Base-by-base conservation (phyloP, 2,113 vertebrate genomes). In the Artemisiospiza belli region DNA sequence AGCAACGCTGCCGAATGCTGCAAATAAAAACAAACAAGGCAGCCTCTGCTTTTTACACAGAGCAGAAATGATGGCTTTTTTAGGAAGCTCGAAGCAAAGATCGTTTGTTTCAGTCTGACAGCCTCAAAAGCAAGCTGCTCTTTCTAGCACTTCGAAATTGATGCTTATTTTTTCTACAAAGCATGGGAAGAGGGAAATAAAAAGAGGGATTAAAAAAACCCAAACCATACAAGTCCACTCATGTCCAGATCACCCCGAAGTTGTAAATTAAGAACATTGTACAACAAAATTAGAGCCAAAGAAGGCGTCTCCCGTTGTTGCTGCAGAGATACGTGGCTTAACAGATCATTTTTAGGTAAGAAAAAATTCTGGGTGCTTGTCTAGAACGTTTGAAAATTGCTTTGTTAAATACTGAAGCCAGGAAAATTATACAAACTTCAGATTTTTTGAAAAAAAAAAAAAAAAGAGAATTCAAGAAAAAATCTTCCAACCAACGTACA, bases 21-120 rank as follows among this genome's bases (percentile, higher is more conserved):
- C 83, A 96, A 97, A 97, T 73, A 94, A 97, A 97, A 97, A 97
- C 95, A 97, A 97, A 97, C 96, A 97, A 89, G 68, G 43, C 72
- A 69, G 90, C 81, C 92, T 93, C 73, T 33, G 90, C 88, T 81
- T 86, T 92, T 89, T 19, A 90, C 57, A 96, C 72, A 70, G 92
- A 70, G 85, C 6, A 93, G 78, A 94, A 97, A 92, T 91, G 46
- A 89, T 82, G 62, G 81, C 90, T 84, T 78, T 81, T 95, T 95
- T 94, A 94, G 95, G 92, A 96, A 95, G 93, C 87, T 93, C 0
- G 51, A 94, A 96, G 95, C 89, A 96, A 94, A 93, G 90, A 93
- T 49, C 39, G 6, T 72, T 87, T 96, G 92, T 92, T 58, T 58
- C 79, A 66, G 31, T 8, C 70, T 80, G 75, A 85, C 79, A 70